These are phyloP conservation scores for Tachypleus tridentatus DNA, from an alignment of 1,140 invertebrate species.

Conservation along the genomic window DNA sequence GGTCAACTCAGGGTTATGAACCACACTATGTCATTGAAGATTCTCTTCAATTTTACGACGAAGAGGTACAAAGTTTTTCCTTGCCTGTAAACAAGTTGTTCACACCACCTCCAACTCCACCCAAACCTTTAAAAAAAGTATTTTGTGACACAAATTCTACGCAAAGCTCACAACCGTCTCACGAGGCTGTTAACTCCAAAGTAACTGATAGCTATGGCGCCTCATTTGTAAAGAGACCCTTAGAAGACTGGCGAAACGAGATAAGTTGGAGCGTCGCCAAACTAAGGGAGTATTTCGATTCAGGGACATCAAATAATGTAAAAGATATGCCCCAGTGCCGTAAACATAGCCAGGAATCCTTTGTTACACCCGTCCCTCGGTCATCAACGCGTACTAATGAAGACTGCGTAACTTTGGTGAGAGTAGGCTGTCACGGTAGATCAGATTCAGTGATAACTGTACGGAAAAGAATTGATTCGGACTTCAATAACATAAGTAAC, in stretches of 20 bases:
- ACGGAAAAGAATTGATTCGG: too few relatives aligned
- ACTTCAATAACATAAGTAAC: too few relatives aligned
- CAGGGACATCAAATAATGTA: too few relatives aligned
- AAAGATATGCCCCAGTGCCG: too few relatives aligned
- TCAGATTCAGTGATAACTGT: too few relatives aligned
- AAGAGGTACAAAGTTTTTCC: conserved; percentile 15
- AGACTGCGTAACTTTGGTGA: too few relatives aligned
- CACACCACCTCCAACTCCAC: conserved; percentile 1
- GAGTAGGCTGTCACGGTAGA: too few relatives aligned
- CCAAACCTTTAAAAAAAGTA: conserved; percentile 1
- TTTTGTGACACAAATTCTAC: conserved; percentile 10
- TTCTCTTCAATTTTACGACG: neutral
- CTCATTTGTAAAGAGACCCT: neutral
- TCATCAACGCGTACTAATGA: too few relatives aligned
- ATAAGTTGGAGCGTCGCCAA: conserved; percentile 36
- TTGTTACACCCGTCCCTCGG: too few relatives aligned
- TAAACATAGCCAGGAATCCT: too few relatives aligned
- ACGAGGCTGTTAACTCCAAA: conserved; percentile 6
- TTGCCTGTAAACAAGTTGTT: conserved; percentile 14
- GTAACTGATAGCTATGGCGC: neutral
- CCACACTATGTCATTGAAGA: too few relatives aligned
- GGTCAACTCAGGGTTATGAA: too few relatives aligned
- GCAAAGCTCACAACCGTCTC: conserved; percentile 13
- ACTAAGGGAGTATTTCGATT: conserved; percentile 20
- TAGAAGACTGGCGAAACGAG: conserved; percentile 27